Conservation (phyloP, 2,888 invertebrate species). For the Mythimna loreyi region DNA sequence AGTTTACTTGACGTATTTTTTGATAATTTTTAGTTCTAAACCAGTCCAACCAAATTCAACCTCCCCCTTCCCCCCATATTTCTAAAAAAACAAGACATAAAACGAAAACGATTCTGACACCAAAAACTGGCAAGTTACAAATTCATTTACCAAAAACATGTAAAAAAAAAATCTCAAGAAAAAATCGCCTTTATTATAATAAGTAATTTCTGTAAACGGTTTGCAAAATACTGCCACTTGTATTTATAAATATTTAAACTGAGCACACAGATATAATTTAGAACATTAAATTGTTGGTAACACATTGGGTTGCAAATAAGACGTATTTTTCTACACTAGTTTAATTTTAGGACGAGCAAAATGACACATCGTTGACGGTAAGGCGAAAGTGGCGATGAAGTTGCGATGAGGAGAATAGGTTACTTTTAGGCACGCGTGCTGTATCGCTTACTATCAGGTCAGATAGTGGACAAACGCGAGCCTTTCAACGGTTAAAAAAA, state of each 20-base stretch:
- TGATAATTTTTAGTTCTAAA: not conserved
- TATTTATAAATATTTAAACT: conserved; percentile 50
- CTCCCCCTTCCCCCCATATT: too few relatives aligned
- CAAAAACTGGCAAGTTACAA: not conserved
- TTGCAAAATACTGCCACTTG: conserved; percentile 58
- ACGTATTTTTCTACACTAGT: conserved; percentile 35
- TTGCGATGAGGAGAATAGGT: not conserved
- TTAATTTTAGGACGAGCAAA: not conserved
- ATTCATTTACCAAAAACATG: conserved; percentile 14
- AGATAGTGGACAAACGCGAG: too few relatives aligned
- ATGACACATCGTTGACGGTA: conserved; percentile 10
- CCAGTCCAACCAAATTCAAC: not conserved
- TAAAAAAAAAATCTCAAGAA: not conserved
- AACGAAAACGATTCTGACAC: too few relatives aligned
- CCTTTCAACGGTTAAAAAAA: not conserved
- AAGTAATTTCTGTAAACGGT: conserved; percentile 29
- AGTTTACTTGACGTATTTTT: not conserved
- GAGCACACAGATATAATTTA: conserved; percentile 63
- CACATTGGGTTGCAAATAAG: conserved; percentile 31
- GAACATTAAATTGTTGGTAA: conserved; percentile 10
- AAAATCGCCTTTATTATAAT: not conserved
- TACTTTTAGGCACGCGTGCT: too few relatives aligned
- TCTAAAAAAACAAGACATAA: too few relatives aligned
- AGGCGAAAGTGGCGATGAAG: not conserved
- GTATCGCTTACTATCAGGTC: too few relatives aligned